Percentiles rank a stretch among this genome's conserved stretches.
These are phyloP conservation scores for Manduca sexta DNA, from an alignment of 1,140 invertebrate species.

Conservation along the genomic window DNA sequence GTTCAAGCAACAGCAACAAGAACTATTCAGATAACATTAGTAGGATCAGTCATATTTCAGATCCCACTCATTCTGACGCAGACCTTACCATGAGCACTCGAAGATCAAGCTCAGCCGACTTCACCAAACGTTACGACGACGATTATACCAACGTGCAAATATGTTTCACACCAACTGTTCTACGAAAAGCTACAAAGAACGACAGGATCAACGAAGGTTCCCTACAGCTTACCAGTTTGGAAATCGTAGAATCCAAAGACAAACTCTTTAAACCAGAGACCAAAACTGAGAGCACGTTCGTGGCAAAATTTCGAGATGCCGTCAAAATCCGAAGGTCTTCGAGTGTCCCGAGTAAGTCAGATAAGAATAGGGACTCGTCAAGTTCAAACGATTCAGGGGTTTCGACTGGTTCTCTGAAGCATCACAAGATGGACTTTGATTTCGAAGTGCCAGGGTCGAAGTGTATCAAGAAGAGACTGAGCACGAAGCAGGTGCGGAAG, in stretches of 20 bases:
- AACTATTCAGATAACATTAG: constrained; percentile 60
- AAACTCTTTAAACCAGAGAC: constrained; percentile 50
- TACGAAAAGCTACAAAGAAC: constrained; percentile 46
- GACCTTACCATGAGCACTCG: constrained; percentile 54
- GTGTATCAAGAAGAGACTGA: constrained; percentile 66
- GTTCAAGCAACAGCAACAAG: constrained; percentile 51
- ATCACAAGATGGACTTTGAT: constrained; percentile 77
- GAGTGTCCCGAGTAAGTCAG: constrained; percentile 84
- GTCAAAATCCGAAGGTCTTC: constrained; percentile 84
- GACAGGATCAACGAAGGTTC: constrained; percentile 49
- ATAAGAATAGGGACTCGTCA: constrained; percentile 85
- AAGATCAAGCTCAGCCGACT: constrained; percentile 67
- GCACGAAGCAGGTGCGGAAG: constrained; percentile 52
- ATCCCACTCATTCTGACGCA: constrained; percentile 57
- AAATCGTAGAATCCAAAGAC: constrained; percentile 26
- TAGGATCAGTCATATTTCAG: constrained; percentile 59
- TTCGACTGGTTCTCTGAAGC: constrained; percentile 79
- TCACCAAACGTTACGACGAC: constrained; percentile 61
- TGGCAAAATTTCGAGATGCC: constrained; percentile 68
- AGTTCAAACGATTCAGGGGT: constrained; percentile 90
- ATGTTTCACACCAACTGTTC: constrained; percentile 57
- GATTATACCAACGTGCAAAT: constrained; percentile 45
- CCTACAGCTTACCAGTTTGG: constrained; percentile 22
- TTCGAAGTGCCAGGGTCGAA: constrained; percentile 76
- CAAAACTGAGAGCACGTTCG: constrained; percentile 52